phyloP scores from a whole-genome alignment of 2,888 invertebrate species.

The Drosophila emarginata region DNA sequence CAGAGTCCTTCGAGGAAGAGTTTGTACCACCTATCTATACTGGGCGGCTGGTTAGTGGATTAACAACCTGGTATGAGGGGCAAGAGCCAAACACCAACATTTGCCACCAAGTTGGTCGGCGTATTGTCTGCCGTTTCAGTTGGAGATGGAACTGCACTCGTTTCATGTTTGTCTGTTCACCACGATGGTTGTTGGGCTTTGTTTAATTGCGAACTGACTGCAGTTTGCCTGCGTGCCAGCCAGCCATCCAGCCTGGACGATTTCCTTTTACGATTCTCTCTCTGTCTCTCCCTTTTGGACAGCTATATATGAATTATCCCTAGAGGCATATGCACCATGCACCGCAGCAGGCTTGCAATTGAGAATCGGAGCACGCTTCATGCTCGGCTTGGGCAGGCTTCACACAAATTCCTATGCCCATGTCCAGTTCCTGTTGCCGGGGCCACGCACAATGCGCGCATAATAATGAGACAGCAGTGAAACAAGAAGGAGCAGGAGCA shows the following conservation, averaged over 20 bases:
- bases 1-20: constrained; percentile 57
- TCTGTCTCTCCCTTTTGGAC: constrained; percentile 2
- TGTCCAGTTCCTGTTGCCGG: constrained; percentile 67
- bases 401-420: constrained; percentile 63
- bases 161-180: constrained; percentile 3
- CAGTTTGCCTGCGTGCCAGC: constrained; percentile 40
- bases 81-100: not conserved
- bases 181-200: constrained; percentile 56
- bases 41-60: constrained; percentile 17
- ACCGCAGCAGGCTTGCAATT: constrained; percentile 52
- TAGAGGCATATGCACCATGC: constrained; percentile 69
- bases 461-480: constrained; percentile 64
- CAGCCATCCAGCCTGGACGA: constrained; percentile 4
- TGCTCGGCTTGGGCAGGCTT: constrained; percentile 45
- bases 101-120: constrained; percentile 11
- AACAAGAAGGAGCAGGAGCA: constrained; percentile 8
- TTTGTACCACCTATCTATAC: no score
- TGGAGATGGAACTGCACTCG: constrained; percentile 8
- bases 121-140: constrained; percentile 15
- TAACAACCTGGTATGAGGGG: constrained; percentile 18
- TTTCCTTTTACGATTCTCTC: constrained; percentile 38
- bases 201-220: constrained; percentile 70
- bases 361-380: constrained; percentile 76
- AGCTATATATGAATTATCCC: constrained; percentile 62
- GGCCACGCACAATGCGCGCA: constrained; percentile 75